Percentiles rank a stretch among this genome's conserved stretches.
Evolutionary conservation across 2,888 invertebrate genomes (phyloP).

Genomic region (Diplazon laetatorius): DNA sequence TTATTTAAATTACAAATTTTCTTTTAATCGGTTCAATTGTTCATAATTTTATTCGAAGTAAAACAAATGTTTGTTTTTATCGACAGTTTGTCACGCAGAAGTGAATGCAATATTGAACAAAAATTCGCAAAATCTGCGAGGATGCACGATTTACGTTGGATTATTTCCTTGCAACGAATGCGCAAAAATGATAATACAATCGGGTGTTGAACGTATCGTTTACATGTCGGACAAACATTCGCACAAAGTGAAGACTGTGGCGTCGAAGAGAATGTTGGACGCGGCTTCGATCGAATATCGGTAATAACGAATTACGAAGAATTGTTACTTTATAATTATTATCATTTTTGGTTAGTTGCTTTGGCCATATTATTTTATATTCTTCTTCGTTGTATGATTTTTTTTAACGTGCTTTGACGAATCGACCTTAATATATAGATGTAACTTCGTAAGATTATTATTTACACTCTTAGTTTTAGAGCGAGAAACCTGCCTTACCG

Average conservation of each 20-base stretch:
- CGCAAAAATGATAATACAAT: conserved; percentile 97
- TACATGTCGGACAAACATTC: conserved; percentile 93
- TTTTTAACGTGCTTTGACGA: no score
- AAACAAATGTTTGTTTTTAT: conserved; percentile 30
- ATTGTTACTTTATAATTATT: no score
- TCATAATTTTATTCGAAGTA: conserved; percentile 1
- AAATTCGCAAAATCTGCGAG: conserved; percentile 89
- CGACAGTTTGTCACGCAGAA: conserved; percentile 97
- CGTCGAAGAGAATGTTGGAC: conserved; percentile 92
- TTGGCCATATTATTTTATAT: no score
- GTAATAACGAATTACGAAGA: no score
- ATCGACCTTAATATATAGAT: no score
- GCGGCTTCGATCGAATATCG: conserved; percentile 88
- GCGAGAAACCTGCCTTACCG: no score
- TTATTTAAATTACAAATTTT: neutral
- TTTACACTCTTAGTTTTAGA: no score
- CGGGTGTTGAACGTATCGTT: conserved; percentile 91
- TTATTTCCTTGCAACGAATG: conserved; percentile 99
- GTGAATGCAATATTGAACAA: conserved; percentile 98
- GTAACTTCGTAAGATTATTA: no score
- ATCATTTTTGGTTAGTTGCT: no score
- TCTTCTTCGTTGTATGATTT: no score
- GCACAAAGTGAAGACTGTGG: conserved; percentile 87
- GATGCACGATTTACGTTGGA: conserved; percentile 93
- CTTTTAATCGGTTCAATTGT: neutral